These are phyloP conservation scores for Seriola rivoliana DNA, from an alignment of 2,113 vertebrate species.

Conservation along the genomic window DNA sequence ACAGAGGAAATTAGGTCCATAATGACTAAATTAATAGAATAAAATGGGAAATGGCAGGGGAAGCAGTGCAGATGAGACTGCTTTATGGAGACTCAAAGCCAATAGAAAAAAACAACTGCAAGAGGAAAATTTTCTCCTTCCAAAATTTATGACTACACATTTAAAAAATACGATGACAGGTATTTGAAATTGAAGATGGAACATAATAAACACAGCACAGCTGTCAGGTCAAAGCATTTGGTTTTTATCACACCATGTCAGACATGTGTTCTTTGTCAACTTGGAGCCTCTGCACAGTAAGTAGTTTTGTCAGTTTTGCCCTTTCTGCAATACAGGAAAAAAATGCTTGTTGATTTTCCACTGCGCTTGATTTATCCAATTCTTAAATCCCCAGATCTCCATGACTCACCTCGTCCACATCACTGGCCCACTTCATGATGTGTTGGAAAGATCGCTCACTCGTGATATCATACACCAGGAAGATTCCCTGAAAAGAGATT, in stretches of 20 bases:
- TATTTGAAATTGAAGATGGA: constrained; percentile 29
- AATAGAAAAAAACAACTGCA: neutral
- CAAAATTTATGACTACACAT: neutral
- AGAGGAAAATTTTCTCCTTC: constrained; percentile 1
- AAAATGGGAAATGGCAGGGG: constrained; percentile 48
- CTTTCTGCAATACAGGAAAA: neutral
- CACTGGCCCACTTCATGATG: constrained; percentile 99
- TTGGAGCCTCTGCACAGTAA: neutral
- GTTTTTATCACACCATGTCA: constrained; percentile 29
- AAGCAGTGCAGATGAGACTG: constrained; percentile 18
- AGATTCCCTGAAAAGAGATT: constrained; percentile 89
- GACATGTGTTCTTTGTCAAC: constrained; percentile 33
- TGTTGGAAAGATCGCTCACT: constrained; percentile 98
- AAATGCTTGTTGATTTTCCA: constrained; percentile 7
- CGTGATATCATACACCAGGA: constrained; percentile 97
- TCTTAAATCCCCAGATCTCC: constrained; percentile 17
- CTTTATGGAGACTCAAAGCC: constrained; percentile 2
- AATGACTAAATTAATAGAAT: constrained; percentile 57
- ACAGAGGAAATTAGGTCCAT: constrained; percentile 61
- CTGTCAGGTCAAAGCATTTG: constrained; percentile 28
- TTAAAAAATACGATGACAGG: constrained; percentile 11
- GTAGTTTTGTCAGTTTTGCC: constrained; percentile 9
- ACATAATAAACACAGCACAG: neutral
- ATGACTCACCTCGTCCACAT: constrained; percentile 94
- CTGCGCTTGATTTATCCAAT: neutral